phyloP scores from a whole-genome alignment of 2,888 invertebrate species.

The Meiosimyza decipiens region DNA sequence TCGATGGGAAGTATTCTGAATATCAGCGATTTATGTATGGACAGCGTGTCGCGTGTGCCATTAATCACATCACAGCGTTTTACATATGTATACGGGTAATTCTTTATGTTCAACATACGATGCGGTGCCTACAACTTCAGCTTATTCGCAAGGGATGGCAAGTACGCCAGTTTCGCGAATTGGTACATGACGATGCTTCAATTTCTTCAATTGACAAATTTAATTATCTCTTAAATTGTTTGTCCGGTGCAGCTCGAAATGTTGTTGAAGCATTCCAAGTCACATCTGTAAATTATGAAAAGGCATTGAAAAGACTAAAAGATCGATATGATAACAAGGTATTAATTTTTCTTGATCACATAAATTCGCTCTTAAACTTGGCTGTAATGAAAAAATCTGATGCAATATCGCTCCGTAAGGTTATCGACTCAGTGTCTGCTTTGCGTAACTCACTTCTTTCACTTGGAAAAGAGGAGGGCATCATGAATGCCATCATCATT shows the following conservation, averaged over 20 bases:
- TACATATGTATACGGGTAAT: no score
- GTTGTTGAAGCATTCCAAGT: conserved; percentile 13
- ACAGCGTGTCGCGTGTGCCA: no score
- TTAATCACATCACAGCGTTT: no score
- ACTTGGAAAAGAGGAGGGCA: neutral
- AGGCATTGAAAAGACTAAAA: neutral
- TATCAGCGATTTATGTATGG: neutral
- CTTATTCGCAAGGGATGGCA: no score
- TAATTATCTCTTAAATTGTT: neutral
- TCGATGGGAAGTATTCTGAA: conserved; percentile 5
- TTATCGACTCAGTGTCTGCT: conserved; percentile 10
- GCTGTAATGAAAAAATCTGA: neutral
- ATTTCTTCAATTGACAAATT: conserved; percentile 1
- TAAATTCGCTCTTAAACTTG: conserved; percentile 1
- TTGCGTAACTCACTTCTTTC: conserved; percentile 7
- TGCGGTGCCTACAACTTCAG: no score
- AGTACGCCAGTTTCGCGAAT: no score
- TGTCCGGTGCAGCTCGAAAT: neutral
- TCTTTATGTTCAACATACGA: no score
- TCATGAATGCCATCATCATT: conserved; percentile 8
- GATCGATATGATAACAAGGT: conserved; percentile 5
- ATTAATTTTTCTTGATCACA: neutral
- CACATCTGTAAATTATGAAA: conserved; percentile 3
- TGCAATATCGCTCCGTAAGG: neutral
- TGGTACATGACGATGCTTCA: conserved; percentile 3